These are phyloP conservation scores for Cabera pusaria DNA, from an alignment of 2,888 invertebrate species.

Conservation along the genomic window DNA sequence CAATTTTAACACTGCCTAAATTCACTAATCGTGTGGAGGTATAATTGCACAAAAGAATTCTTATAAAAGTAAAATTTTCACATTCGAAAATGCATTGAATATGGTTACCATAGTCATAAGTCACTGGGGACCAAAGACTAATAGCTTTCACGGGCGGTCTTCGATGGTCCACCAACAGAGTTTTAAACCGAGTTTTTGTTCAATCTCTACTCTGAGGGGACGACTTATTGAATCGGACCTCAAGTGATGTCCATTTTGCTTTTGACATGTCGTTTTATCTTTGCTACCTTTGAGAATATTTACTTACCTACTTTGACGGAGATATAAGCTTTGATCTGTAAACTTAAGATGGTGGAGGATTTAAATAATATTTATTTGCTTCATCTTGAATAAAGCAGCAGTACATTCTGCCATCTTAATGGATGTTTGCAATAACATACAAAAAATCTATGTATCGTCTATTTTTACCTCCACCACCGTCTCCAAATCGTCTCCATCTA, in stretches of 20 bases:
- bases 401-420: no score
- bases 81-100: no score
- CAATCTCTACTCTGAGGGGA: slow-evolving; percentile 47
- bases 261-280: slow-evolving; percentile 60
- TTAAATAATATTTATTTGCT: slow-evolving; percentile 3
- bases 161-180: slow-evolving; percentile 33
- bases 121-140: slow-evolving; percentile 55
- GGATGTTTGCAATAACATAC: no score
- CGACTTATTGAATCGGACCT: slow-evolving; percentile 37
- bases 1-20: no score
- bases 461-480: no score
- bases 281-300: slow-evolving; percentile 39
- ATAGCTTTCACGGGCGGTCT: slow-evolving; percentile 56
- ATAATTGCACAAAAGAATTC: no score
- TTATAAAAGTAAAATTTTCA: no score
- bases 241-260: slow-evolving; percentile 55
- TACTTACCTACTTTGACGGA: no score
- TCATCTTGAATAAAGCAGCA: no score
- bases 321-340: slow-evolving; percentile 45
- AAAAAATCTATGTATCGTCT: no score
- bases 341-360: slow-evolving; percentile 4
- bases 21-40: no score
- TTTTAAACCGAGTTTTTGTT: slow-evolving; percentile 31
- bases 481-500: no score
- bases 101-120: slow-evolving; percentile 32